Base-by-base conservation (phyloP, 92 coral and sea anemone genomes). In the Porites rus region DNA sequence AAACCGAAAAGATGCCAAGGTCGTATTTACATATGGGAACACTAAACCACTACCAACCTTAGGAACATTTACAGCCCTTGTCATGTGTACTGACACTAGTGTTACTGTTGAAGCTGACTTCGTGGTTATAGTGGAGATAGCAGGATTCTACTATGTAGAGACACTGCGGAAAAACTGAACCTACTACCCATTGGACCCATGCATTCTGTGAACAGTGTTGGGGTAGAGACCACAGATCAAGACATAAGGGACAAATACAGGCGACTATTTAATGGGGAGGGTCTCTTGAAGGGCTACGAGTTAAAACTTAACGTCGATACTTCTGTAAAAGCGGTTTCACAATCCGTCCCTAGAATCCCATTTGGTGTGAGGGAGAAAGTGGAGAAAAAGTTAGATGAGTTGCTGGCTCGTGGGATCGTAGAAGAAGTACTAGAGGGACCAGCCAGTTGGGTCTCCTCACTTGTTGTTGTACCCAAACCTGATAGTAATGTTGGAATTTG, bases 351-450 rank as follows among this genome's bases (percentile, higher is more conserved):
- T 9, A 63, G 88, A 17, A 64, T 75, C 43, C 43, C 43, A 31
- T 31, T 31, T 31, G 43, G 43, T 31, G 43, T 31, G 43, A 31
- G 43, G 43, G 43, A 31, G 43, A 31, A 31, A 31, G 43, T 31
- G 43, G 43, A 31, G 43, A 31, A 31, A 31, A 31, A 31, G 43
- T 31, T 31, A 31, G 43, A 31, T 31, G 43, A 31, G 43, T 31
- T 31, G 43, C 43, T 31, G 43, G 5, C 43, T 31, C 2, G 74
- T 62, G 76, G 76, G 60, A 65, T 84, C 52, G 74, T 84, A 51
- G 88, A 84, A 20, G 88, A 84, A 56, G 82, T 75, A 16, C 82
- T 66, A 0, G 76, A 75, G 50, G 79, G 79, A 83, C 87, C 79
- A 83, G 28, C 87, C 12, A 56, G 79, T 12, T 83, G 87, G 87